Evolutionary conservation across 1,140 invertebrate genomes (phyloP).

Genomic region (Drosophila neocordata): DNA sequence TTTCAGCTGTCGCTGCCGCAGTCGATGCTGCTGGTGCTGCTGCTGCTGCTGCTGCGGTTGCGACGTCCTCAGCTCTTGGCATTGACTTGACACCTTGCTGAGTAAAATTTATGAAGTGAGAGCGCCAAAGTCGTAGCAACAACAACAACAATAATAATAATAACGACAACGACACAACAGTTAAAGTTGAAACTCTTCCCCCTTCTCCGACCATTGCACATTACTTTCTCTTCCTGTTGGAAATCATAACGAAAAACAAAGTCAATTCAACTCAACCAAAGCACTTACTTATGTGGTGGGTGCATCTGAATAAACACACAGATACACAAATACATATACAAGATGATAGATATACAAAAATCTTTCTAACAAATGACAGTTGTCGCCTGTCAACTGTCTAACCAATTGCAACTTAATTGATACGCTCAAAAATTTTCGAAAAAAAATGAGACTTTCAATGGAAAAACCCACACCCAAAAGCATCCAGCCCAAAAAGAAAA

Average conservation of each 20-base stretch:
- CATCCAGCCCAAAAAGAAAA: background rate
- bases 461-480: slow-evolving; percentile 34
- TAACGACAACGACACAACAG: background rate
- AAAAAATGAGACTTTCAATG: slow-evolving; percentile 26
- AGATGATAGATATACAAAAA: background rate
- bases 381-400: slow-evolving; percentile 32
- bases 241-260: slow-evolving; percentile 50
- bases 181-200: slow-evolving; percentile 35
- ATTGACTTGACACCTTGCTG: slow-evolving; percentile 77
- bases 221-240: slow-evolving; percentile 80
- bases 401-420: slow-evolving; percentile 56
- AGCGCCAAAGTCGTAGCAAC: slow-evolving; percentile 46
- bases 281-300: slow-evolving; percentile 3
- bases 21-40: slow-evolving; percentile 23
- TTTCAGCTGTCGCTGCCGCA: slow-evolving; percentile 17
- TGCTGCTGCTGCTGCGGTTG: slow-evolving; percentile 19
- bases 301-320: background rate
- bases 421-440: slow-evolving; percentile 36
- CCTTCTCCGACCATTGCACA: slow-evolving; percentile 45
- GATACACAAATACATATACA: background rate
- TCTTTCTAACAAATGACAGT: slow-evolving; percentile 62
- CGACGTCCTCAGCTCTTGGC: slow-evolving; percentile 55
- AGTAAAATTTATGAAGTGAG: slow-evolving; percentile 76
- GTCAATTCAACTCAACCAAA: slow-evolving; percentile 4
- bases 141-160: background rate